Evolutionary conservation across 1,140 invertebrate species (phyloP).

Genomic region (Drosophila miranda): DNA sequence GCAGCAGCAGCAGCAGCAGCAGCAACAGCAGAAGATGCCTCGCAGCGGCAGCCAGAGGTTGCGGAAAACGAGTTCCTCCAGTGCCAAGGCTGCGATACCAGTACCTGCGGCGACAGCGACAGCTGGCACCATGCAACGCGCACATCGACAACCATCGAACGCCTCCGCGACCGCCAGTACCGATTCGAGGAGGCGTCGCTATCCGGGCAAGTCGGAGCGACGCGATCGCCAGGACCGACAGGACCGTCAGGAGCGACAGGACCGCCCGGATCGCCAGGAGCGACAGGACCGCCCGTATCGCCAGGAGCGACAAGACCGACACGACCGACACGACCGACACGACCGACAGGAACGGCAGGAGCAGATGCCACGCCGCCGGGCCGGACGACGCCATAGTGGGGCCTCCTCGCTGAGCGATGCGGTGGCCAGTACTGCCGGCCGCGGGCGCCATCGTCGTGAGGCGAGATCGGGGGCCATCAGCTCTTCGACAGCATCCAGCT

Average conservation of each 20-base stretch:
- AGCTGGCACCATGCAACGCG: no score
- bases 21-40: constrained; percentile 44
- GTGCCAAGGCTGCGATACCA: constrained; percentile 47
- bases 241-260: constrained; percentile 1
- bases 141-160: constrained; percentile 4
- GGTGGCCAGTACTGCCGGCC: constrained; percentile 1
- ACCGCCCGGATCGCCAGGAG: constrained; percentile 1
- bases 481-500: constrained; percentile 69
- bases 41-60: constrained; percentile 45
- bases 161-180: constrained; percentile 1
- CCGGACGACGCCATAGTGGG: constrained; percentile 54
- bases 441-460: neutral
- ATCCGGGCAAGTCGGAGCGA: constrained; percentile 48
- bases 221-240: neutral
- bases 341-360: constrained; percentile 1
- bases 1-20: constrained; percentile 23
- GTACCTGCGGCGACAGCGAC: constrained; percentile 34
- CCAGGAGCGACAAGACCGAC: constrained; percentile 3
- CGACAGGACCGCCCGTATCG: neutral
- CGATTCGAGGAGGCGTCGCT: constrained; percentile 27
- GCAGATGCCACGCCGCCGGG: constrained; percentile 40
- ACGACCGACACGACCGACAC: constrained; percentile 8
- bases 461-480: constrained; percentile 38
- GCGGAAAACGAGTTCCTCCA: constrained; percentile 76
- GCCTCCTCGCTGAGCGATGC: constrained; percentile 57